phyloP scores from a whole-genome alignment of 2,113 vertebrate genomes.

The Bambusicola thoracicus region DNA sequence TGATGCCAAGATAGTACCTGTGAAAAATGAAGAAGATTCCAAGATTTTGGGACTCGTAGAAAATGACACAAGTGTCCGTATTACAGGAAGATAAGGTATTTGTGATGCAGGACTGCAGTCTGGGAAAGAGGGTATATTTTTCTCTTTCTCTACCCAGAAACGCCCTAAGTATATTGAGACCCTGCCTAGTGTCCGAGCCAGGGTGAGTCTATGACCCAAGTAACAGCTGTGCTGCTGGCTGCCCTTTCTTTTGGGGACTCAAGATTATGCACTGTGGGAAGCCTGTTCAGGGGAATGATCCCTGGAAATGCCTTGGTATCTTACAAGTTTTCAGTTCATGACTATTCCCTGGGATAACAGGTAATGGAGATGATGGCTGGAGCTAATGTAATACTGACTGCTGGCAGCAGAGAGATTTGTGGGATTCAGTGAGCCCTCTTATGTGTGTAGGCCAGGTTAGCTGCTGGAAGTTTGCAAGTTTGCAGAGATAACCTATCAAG shows the following conservation, averaged over 20 bases:
- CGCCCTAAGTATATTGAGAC: background rate
- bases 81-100: background rate
- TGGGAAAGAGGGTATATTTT: background rate
- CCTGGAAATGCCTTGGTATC: background rate
- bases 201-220: background rate
- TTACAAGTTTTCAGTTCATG: background rate
- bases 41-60: background rate
- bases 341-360: background rate
- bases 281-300: background rate
- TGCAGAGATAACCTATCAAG: background rate
- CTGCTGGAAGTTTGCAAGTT: background rate
- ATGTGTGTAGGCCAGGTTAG: background rate
- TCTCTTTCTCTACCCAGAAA: background rate
- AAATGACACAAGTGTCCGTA: background rate
- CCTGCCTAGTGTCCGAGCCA: background rate
- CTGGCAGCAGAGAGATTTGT: too few relatives aligned
- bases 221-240: background rate
- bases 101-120: background rate
- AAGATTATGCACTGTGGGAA: background rate
- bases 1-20: background rate
- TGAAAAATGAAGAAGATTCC: background rate
- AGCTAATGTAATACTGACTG: background rate
- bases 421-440: background rate
- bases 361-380: background rate
- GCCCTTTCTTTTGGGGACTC: background rate